Conservation (phyloP, 2,797 vertebrate species). For the Hirundo rustica region DNA sequence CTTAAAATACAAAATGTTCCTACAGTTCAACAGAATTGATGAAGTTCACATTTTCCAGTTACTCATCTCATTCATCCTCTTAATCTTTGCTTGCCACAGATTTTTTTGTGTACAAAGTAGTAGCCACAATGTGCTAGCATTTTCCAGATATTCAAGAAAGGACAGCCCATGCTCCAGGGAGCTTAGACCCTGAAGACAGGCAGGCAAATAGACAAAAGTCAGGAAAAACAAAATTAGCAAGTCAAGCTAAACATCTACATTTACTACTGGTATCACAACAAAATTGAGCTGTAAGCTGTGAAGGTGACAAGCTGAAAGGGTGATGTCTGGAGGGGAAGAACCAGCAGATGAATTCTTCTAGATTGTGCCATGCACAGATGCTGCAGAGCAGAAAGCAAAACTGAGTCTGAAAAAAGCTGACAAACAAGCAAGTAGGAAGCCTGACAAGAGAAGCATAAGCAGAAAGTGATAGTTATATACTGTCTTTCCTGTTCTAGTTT, state of each 20-base stretch:
- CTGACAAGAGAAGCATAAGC: background rate
- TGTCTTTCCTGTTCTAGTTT: background rate
- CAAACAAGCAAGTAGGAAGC: background rate
- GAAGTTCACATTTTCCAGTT: background rate
- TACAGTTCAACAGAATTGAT: background rate
- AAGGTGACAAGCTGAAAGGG: background rate
- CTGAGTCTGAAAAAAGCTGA: background rate
- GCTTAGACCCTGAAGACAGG: background rate
- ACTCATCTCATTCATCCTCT: background rate
- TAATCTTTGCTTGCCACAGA: background rate
- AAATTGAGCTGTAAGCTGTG: background rate
- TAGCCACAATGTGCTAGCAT: background rate
- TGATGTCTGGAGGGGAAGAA: background rate
- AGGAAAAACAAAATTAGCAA: background rate
- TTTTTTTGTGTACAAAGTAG: background rate
- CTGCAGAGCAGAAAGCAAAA: background rate
- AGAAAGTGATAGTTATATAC: background rate
- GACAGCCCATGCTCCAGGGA: background rate
- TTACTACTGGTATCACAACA: background rate
- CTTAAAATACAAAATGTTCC: background rate
- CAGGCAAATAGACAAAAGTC: background rate
- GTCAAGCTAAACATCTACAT: background rate
- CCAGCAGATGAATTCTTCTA: background rate
- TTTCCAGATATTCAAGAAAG: background rate
- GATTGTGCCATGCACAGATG: background rate